These are phyloP conservation scores for Tetrapedia diversipes DNA, from an alignment of 2,888 invertebrate genomes.

Conservation along the genomic window DNA sequence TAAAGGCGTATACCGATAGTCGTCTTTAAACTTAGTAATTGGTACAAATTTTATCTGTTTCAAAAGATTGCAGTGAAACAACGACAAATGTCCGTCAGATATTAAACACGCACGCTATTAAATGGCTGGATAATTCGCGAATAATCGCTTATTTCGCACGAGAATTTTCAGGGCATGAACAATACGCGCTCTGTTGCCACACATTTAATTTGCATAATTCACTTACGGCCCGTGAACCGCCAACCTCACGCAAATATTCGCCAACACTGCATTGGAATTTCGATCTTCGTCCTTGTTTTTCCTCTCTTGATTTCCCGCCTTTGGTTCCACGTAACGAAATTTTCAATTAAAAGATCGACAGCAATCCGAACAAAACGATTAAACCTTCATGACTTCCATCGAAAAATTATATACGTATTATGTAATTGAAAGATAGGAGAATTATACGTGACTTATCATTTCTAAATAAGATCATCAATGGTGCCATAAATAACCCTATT, in stretches of 20 bases:
- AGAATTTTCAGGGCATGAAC: slow-evolving; percentile 58
- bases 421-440: too few relatives aligned
- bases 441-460: too few relatives aligned
- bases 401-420: too few relatives aligned
- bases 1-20: too few relatives aligned
- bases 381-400: neutral
- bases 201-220: slow-evolving; percentile 70
- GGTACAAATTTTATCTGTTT: too few relatives aligned
- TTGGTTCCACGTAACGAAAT: neutral
- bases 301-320: neutral
- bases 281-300: neutral
- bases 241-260: slow-evolving; percentile 50
- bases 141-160: slow-evolving; percentile 69
- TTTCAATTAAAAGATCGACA: neutral
- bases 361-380: neutral
- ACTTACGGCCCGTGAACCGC: slow-evolving; percentile 55
- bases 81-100: slow-evolving; percentile 40
- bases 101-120: slow-evolving; percentile 50
- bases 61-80: slow-evolving; percentile 5
- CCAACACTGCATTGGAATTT: slow-evolving; percentile 46
- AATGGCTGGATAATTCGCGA: slow-evolving; percentile 66
- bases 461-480: too few relatives aligned
- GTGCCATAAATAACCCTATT: too few relatives aligned
- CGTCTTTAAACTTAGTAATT: too few relatives aligned
- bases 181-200: slow-evolving; percentile 34